phyloP scores from a whole-genome alignment of 2,888 invertebrate species.

The Ornithoptera priamus region DNA sequence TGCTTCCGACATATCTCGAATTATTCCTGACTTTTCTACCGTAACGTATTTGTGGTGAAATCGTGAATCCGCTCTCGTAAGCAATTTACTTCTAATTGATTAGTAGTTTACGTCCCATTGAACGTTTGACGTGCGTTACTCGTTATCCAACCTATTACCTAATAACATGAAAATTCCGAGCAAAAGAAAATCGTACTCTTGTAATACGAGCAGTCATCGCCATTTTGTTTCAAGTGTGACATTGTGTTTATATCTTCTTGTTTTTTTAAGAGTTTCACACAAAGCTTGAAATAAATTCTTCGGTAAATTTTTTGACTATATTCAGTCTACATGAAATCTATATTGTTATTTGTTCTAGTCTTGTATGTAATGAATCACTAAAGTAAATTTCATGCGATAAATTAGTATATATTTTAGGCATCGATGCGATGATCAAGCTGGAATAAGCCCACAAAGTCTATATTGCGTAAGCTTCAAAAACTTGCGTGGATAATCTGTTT shows the following conservation, averaged over 20 bases:
- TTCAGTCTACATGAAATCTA: too few relatives aligned
- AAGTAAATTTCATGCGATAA: neutral
- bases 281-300: slow-evolving; percentile 21
- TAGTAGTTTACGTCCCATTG: slow-evolving; percentile 20
- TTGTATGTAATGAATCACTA: neutral
- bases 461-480: slow-evolving; percentile 42
- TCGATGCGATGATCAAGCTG: slow-evolving; percentile 32
- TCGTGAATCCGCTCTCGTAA: slow-evolving; percentile 49
- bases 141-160: slow-evolving; percentile 11
- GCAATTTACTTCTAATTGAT: slow-evolving; percentile 23
- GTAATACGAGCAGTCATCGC: neutral
- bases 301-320: too few relatives aligned
- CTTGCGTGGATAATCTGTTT: slow-evolving; percentile 33
- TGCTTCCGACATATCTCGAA: slow-evolving; percentile 58
- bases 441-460: slow-evolving; percentile 32
- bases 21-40: slow-evolving; percentile 51
- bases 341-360: too few relatives aligned
- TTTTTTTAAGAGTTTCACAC: slow-evolving; percentile 16
- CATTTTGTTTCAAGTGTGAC: slow-evolving; percentile 2
- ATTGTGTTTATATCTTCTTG: slow-evolving; percentile 5
- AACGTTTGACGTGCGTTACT: slow-evolving; percentile 8
- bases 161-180: slow-evolving; percentile 16
- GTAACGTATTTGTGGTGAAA: slow-evolving; percentile 54
- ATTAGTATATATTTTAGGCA: slow-evolving; percentile 1
- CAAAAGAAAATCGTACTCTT: slow-evolving; percentile 15